These are phyloP conservation scores for Seriola rivoliana DNA, from an alignment of 2,113 vertebrate species.

Conservation along the genomic window DNA sequence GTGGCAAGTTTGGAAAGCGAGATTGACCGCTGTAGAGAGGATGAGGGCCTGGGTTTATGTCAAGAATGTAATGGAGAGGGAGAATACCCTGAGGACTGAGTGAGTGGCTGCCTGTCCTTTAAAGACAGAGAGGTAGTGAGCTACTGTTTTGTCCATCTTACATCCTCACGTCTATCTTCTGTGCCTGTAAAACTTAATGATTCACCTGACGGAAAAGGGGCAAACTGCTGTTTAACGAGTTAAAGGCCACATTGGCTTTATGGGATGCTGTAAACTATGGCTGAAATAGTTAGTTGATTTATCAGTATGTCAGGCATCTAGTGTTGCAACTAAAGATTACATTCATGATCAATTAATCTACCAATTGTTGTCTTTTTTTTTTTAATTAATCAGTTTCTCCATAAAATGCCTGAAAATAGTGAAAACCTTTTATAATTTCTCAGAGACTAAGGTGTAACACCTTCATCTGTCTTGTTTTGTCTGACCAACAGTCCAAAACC, in stretches of 20 bases:
- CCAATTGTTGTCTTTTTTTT: background rate
- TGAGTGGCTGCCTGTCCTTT: constrained; percentile 35
- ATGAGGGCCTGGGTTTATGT: constrained; percentile 60
- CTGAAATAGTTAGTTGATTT: background rate
- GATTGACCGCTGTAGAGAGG: constrained; percentile 37
- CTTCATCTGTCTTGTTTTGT: no score
- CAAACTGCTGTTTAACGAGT: background rate
- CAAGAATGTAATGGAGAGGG: constrained; percentile 65
- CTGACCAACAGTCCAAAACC: no score
- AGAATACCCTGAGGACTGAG: constrained; percentile 50
- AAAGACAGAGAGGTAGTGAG: constrained; percentile 25
- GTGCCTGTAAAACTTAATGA: constrained; percentile 24
- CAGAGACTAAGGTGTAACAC: no score
- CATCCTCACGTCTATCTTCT: background rate
- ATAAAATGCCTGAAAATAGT: background rate
- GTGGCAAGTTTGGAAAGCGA: constrained; percentile 44
- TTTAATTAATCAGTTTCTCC: background rate
- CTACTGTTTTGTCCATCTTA: constrained; percentile 9
- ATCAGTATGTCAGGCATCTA: background rate
- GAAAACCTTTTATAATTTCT: no score
- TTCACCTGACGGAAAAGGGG: constrained; percentile 8
- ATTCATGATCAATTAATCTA: background rate
- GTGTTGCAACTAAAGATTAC: background rate
- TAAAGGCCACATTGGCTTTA: background rate
- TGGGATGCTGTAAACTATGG: constrained; percentile 1